Evolutionary conservation across 1,140 invertebrate genomes (phyloP).

Genomic region (Sycophaga agraensis): DNA sequence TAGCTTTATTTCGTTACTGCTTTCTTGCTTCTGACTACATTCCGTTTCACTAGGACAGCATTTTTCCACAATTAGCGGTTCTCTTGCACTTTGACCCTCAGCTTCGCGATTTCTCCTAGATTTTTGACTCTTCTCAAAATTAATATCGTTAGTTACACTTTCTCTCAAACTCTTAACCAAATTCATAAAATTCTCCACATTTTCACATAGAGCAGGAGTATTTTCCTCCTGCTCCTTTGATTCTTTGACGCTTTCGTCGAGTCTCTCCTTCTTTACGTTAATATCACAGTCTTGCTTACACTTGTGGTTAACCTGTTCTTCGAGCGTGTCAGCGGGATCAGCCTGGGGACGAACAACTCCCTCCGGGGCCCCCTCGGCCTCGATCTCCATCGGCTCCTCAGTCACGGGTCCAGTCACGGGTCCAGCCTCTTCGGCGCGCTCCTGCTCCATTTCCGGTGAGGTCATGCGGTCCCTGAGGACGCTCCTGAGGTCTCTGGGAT

Average conservation of each 20-base stretch:
- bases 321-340: too few species aligned
- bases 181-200: constrained; percentile 14
- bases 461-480: not conserved
- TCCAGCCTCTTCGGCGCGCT: constrained; percentile 32
- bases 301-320: too few species aligned
- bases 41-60: not conserved
- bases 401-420: not conserved
- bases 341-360: too few species aligned
- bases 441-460: not conserved
- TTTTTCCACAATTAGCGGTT: not conserved
- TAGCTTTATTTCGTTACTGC: not conserved
- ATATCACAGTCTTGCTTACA: constrained; percentile 9
- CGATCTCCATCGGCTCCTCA: not conserved
- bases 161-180: constrained; percentile 16
- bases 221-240: not conserved
- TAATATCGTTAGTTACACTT: constrained; percentile 7
- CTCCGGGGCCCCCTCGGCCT: too few species aligned
- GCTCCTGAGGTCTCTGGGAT: constrained; percentile 35
- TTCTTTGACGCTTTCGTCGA: not conserved
- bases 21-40: not conserved
- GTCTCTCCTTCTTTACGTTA: not conserved
- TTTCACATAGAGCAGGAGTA: not conserved
- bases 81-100: not conserved
- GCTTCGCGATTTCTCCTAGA: not conserved
- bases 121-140: not conserved